Evolutionary conservation across 1,140 invertebrate species (phyloP).

Genomic region (Chironomus tepperi): DNA sequence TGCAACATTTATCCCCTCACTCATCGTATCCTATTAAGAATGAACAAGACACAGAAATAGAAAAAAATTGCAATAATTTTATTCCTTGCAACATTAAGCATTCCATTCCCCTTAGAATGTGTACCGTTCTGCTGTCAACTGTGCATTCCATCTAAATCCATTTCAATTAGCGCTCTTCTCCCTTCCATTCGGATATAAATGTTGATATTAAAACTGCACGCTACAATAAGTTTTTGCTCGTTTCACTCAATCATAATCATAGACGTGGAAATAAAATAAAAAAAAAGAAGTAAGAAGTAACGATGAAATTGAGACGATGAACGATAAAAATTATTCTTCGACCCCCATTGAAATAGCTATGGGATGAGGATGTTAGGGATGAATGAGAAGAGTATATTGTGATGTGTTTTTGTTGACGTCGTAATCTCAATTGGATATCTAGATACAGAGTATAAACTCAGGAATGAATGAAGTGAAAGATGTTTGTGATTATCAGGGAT

Average conservation of each 20-base stretch:
- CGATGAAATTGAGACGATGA: not conserved
- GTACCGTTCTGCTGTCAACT: not conserved
- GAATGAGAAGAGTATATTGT: too few species aligned
- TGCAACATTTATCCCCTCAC: not conserved
- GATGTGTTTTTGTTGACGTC: too few species aligned
- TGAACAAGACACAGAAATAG: not conserved
- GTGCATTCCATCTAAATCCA: conserved; percentile 6
- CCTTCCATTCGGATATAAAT: not conserved
- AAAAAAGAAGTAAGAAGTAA: too few species aligned
- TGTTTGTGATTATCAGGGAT: too few species aligned
- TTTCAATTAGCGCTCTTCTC: not conserved
- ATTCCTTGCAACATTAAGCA: not conserved
- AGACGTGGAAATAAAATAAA: not conserved
- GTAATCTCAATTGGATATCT: too few species aligned
- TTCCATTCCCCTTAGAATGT: not conserved
- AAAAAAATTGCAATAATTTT: not conserved
- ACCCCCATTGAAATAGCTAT: too few species aligned
- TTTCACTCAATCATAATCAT: not conserved
- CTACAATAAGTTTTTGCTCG: not conserved
- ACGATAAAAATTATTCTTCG: too few species aligned
- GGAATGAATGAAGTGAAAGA: too few species aligned
- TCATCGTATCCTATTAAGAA: not conserved
- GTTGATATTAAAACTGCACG: not conserved
- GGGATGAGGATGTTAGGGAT: too few species aligned
- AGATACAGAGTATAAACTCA: too few species aligned